Conservation (phyloP, 2,113 vertebrate species). For the Entosphenus tridentatus region DNA sequence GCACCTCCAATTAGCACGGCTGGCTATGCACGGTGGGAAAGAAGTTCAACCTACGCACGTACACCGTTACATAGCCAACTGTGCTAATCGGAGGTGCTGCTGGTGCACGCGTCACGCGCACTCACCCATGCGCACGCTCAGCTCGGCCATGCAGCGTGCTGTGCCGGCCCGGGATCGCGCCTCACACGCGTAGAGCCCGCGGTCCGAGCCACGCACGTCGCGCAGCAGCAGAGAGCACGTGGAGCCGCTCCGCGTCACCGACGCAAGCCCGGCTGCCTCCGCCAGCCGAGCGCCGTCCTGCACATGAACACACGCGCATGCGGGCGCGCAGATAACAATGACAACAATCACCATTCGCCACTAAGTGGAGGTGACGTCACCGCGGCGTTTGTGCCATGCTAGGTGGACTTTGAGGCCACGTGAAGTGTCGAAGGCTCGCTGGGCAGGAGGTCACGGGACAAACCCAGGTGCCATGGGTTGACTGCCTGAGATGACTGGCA, state of each 20-base stretch:
- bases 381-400: too few relatives aligned
- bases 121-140: slow-evolving; percentile 49
- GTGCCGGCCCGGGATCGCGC: slow-evolving; percentile 66
- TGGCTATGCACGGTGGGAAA: too few relatives aligned
- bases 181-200: slow-evolving; percentile 69
- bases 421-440: too few relatives aligned
- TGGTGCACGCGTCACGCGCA: neutral
- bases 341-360: too few relatives aligned
- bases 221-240: slow-evolving; percentile 80
- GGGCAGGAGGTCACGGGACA: too few relatives aligned
- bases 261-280: slow-evolving; percentile 68
- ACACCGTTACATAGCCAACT: too few relatives aligned
- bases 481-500: too few relatives aligned
- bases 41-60: neutral
- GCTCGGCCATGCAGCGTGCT: slow-evolving; percentile 80
- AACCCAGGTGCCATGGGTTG: too few relatives aligned
- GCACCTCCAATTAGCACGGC: too few relatives aligned
- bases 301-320: neutral
- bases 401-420: too few relatives aligned
- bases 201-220: slow-evolving; percentile 38
- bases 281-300: slow-evolving; percentile 54
- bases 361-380: too few relatives aligned
- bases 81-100: neutral
- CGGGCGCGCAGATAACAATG: too few relatives aligned
- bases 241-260: slow-evolving; percentile 59